A percentile compares a stretch with the other conserved stretches of the same genome.
Conservation (phyloP, 1,140 invertebrate species). For the Anoplolepis gracilipes region DNA sequence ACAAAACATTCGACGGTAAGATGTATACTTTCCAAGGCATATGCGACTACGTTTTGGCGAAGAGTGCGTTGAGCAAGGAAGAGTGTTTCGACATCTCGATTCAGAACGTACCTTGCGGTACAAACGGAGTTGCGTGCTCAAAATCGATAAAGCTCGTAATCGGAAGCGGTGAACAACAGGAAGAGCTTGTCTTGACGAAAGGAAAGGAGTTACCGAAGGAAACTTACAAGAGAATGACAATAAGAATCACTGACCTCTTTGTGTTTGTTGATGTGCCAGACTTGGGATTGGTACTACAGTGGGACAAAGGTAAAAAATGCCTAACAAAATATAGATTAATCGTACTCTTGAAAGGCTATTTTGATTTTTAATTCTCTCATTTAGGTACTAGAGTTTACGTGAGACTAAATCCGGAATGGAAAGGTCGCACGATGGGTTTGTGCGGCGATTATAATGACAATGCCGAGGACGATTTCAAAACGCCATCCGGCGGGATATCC, state of each 20-base stretch:
- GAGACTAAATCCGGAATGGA: conserved; percentile 91
- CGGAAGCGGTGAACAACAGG: conserved; percentile 86
- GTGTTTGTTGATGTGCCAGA: conserved; percentile 92
- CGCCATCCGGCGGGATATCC: conserved; percentile 91
- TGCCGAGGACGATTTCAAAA: conserved; percentile 93
- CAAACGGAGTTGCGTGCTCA: conserved; percentile 94
- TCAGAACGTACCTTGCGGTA: conserved; percentile 94
- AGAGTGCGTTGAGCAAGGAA: conserved; percentile 87
- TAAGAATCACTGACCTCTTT: conserved; percentile 90
- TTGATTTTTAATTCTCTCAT: conserved; percentile 12
- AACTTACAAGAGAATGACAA: conserved; percentile 83
- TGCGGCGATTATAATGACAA: conserved; percentile 97
- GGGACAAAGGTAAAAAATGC: conserved; percentile 89
- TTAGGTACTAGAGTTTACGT: conserved; percentile 92
- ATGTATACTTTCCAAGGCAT: conserved; percentile 94
- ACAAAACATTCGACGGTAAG: conserved; percentile 94
- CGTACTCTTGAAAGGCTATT: not conserved
- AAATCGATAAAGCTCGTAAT: conserved; percentile 91
- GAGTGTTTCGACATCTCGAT: conserved; percentile 91
- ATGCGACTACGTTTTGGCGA: conserved; percentile 94
- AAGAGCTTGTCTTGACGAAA: conserved; percentile 88
- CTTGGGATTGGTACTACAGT: conserved; percentile 92
- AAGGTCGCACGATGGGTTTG: conserved; percentile 91
- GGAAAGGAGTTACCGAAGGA: conserved; percentile 82
- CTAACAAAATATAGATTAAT: not conserved